Base-by-base conservation (phyloP, 2,113 vertebrate genomes). In the Camelus bactrianus region DNA sequence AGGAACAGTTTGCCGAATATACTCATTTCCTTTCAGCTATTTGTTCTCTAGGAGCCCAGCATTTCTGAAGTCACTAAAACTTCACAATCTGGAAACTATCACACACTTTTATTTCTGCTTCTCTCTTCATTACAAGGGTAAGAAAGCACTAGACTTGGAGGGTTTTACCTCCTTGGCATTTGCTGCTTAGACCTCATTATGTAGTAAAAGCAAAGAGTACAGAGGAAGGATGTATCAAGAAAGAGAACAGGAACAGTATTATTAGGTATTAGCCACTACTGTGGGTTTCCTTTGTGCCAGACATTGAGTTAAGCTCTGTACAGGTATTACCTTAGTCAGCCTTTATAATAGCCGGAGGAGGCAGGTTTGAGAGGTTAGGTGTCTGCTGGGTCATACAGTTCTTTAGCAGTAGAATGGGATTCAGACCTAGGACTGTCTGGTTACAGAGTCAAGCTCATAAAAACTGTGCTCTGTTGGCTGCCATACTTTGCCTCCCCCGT, bases 51-150 rank as follows among this genome's bases (percentile, higher is more conserved):
- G 48, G 14, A 91, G 0, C 9, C 15, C 13, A 58, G 20, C 10
- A 76, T 82, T 91, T 94, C 64, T 80, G 70, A 95, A 84, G 84
- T 60, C 62, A 87, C 87, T 91, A 90, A 83, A 93, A 50, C 13
- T 42, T 77, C 32, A 42, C n/a, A 76, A n/a, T 65, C 56, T 86
- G 52, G 56, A 94, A 95, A 69, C 26, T 26, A 64, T 65, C 16
- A 48, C 0, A 22, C 6, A 91, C 4, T 65, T 96, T 32, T 38
- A 89, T 72, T 65, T 90, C 93, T 65, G 54, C 35, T 60, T 95
- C 10, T 87, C 15, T 60, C 42, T 70, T 85, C n/a, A 84, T 17
- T 86, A 30, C 14, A 46, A 58, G 15, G 6, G 79, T 87, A 75
- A 93, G 38, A 93, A 91, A 46, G 9, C 19, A 67, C 28, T 20